These are phyloP conservation scores for Hyalella azteca DNA, from an alignment of 2,888 invertebrate genomes.

Conservation along the genomic window DNA sequence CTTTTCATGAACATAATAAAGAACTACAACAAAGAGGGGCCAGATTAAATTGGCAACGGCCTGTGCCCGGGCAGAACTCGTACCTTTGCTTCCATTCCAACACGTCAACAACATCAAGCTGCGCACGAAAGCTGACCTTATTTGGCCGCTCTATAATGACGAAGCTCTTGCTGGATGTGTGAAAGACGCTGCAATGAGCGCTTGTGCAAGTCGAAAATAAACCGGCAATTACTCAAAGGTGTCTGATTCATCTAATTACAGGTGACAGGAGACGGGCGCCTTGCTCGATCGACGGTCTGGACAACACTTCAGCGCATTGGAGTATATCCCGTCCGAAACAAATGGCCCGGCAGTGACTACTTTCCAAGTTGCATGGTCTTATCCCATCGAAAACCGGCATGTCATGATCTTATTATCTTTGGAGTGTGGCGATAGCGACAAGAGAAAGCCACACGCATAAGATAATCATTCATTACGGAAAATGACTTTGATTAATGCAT, in stretches of 20 bases:
- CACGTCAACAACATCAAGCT: slow-evolving; percentile 4
- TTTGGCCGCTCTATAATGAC: slow-evolving; percentile 13
- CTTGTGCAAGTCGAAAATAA: slow-evolving; percentile 17
- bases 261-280: slow-evolving; percentile 30
- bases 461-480: too few relatives aligned
- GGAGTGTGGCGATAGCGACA: too few relatives aligned
- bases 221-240: slow-evolving; percentile 31
- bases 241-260: slow-evolving; percentile 25
- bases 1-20: too few relatives aligned
- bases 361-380: too few relatives aligned
- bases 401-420: too few relatives aligned
- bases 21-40: too few relatives aligned
- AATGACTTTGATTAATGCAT: too few relatives aligned
- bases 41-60: too few relatives aligned
- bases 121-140: slow-evolving; percentile 23
- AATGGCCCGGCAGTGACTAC: slow-evolving; percentile 9
- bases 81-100: slow-evolving; percentile 10
- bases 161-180: neutral
- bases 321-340: neutral
- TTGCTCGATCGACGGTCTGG: neutral
- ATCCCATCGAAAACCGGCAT: too few relatives aligned
- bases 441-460: too few relatives aligned
- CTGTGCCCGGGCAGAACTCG: too few relatives aligned
- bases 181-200: slow-evolving; percentile 2
- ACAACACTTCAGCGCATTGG: slow-evolving; percentile 23